phyloP scores from a whole-genome alignment of 2,113 vertebrate species.

The Chaetorhynchus papuensis region DNA sequence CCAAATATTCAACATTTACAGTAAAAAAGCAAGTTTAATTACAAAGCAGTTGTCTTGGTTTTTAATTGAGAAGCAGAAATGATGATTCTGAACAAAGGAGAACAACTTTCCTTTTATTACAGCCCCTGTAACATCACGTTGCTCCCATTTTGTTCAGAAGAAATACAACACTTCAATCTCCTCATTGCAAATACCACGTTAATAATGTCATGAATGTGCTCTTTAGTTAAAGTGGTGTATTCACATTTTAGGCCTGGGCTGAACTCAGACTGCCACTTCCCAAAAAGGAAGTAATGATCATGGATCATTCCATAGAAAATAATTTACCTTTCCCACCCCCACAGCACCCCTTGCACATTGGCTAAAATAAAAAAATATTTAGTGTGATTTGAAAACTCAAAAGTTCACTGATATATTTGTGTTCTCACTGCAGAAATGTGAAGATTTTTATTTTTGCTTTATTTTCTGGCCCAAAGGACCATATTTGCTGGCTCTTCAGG shows the following conservation, averaged over 20 bases:
- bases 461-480: not conserved
- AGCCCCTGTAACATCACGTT: accelerated
- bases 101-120: not conserved
- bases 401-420: not conserved
- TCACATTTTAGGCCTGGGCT: not conserved
- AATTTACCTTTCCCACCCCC: not conserved
- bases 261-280: not conserved
- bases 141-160: not conserved
- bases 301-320: not conserved
- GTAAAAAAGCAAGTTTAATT: not conserved
- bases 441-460: not conserved
- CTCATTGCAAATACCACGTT: not conserved
- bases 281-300: not conserved
- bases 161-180: not conserved
- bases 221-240: not conserved
- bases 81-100: not conserved
- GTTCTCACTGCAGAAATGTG: not conserved
- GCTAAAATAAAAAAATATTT: not conserved
- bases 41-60: not conserved
- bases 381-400: not conserved
- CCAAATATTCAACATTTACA: not conserved
- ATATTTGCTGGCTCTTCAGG: not conserved
- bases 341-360: not conserved
- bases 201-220: not conserved
- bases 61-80: not conserved